Conservation (phyloP, 2,888 invertebrate species). For the Andrena marginata region DNA sequence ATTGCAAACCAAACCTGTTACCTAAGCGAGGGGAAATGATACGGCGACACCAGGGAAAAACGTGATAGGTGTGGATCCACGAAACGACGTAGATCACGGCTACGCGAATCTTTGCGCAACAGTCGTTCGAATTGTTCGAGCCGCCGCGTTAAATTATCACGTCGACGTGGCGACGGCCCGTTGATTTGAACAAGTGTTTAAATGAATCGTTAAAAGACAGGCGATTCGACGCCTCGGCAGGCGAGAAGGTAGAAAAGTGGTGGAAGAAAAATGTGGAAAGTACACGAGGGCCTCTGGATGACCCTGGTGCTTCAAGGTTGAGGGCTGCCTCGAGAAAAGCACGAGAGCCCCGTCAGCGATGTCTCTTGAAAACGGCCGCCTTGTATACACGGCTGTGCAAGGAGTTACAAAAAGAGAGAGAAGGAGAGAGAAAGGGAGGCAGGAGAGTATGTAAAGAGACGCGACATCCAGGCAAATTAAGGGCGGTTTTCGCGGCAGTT, state of each 20-base stretch:
- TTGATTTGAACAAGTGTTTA: too few relatives aligned
- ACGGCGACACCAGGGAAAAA: not conserved
- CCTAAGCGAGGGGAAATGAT: not conserved
- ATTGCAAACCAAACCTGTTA: conserved; percentile 17
- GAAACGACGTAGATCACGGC: not conserved
- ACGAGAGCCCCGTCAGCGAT: conserved; percentile 28
- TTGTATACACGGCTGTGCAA: conserved; percentile 5
- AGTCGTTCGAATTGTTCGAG: too few relatives aligned
- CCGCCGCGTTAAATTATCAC: too few relatives aligned
- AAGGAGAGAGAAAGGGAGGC: not conserved
- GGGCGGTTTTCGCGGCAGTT: conserved; percentile 31
- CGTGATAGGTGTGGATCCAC: not conserved
- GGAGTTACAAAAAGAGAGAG: not conserved
- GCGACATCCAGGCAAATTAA: conserved; percentile 37
- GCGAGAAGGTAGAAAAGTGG: not conserved
- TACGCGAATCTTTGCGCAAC: too few relatives aligned
- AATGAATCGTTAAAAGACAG: not conserved
- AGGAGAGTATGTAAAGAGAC: conserved; percentile 1
- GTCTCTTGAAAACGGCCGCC: conserved; percentile 52
- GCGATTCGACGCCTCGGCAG: not conserved
- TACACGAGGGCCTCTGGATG: conserved; percentile 40
- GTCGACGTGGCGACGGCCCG: too few relatives aligned
- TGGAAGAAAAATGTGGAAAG: conserved; percentile 19
- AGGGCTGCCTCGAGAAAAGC: conserved; percentile 37
- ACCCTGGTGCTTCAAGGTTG: conserved; percentile 62